Evolutionary conservation across 92 coral and sea anemone genomes (phyloP).

Genomic region (Phenganax stokvisi): DNA sequence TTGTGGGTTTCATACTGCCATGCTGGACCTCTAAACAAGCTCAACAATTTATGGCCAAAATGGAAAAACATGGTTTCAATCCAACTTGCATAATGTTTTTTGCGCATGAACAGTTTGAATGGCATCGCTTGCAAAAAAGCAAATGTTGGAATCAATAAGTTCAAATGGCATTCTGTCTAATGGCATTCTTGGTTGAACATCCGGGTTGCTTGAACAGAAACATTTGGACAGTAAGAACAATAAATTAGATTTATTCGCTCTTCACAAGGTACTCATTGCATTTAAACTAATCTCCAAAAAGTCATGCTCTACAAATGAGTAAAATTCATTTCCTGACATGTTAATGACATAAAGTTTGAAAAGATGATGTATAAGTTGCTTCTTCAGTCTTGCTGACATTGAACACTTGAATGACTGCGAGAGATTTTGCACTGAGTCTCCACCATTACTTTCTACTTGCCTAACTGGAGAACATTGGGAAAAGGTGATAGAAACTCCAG

Average conservation of each 20-base stretch:
- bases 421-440: constrained; percentile 27
- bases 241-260: constrained; percentile 38
- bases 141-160: constrained; percentile 24
- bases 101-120: constrained; percentile 46
- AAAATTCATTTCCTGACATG: constrained; percentile 32
- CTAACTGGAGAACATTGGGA: constrained; percentile 24
- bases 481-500: constrained; percentile 26
- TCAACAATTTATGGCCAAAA: constrained; percentile 60
- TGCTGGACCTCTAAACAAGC: constrained; percentile 56
- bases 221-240: constrained; percentile 42
- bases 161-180: constrained; percentile 41
- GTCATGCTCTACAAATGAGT: constrained; percentile 40
- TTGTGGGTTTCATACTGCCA: constrained; percentile 55
- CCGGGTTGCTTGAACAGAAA: constrained; percentile 32
- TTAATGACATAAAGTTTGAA: constrained; percentile 24
- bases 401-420: constrained; percentile 24
- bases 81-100: constrained; percentile 51
- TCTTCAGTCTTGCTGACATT: constrained; percentile 26
- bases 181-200: constrained; percentile 48
- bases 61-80: constrained; percentile 55
- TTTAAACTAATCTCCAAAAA: constrained; percentile 36
- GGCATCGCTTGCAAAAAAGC: constrained; percentile 35
- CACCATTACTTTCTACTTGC: constrained; percentile 15
- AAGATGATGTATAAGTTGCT: constrained; percentile 7
- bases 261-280: constrained; percentile 38